Evolutionary conservation across 2,113 vertebrate genomes (phyloP).

Genomic region (Ariopsis seemanni): DNA sequence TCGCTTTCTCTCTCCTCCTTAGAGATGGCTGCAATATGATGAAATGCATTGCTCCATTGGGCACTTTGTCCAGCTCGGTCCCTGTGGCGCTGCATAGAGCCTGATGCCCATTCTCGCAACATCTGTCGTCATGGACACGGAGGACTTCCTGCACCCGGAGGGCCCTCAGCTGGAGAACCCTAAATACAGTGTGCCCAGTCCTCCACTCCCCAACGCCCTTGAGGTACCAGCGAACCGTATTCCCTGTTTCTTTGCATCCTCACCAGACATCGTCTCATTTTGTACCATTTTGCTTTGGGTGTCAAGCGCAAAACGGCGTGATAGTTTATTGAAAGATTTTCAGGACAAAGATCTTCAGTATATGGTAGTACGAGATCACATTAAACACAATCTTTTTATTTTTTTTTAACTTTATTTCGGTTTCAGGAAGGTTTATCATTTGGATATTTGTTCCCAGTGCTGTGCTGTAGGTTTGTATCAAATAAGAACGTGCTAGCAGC

Average conservation of each 20-base stretch:
- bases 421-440: not conserved
- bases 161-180: constrained; percentile 53
- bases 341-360: not conserved
- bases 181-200: constrained; percentile 44
- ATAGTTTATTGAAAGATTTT: not conserved
- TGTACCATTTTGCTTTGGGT: not conserved
- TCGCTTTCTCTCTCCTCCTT: not conserved
- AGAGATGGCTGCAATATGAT: constrained; percentile 49
- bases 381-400: not conserved
- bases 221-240: constrained; percentile 45
- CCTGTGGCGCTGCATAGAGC: constrained; percentile 39
- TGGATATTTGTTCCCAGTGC: not conserved
- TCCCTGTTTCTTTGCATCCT: not conserved
- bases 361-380: not conserved
- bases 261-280: not conserved
- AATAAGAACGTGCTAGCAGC: not conserved
- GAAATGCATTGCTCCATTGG: constrained; percentile 11
- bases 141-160: constrained; percentile 59
- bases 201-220: constrained; percentile 44
- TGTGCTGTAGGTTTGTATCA: not conserved
- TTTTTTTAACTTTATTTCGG: not conserved
- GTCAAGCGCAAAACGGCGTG: not conserved
- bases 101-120: constrained; percentile 56
- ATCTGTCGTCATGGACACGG: constrained; percentile 58
- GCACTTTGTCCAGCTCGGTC: constrained; percentile 20